Conservation (phyloP, 2,888 invertebrate genomes). For the Cantharis flavilabris region DNA sequence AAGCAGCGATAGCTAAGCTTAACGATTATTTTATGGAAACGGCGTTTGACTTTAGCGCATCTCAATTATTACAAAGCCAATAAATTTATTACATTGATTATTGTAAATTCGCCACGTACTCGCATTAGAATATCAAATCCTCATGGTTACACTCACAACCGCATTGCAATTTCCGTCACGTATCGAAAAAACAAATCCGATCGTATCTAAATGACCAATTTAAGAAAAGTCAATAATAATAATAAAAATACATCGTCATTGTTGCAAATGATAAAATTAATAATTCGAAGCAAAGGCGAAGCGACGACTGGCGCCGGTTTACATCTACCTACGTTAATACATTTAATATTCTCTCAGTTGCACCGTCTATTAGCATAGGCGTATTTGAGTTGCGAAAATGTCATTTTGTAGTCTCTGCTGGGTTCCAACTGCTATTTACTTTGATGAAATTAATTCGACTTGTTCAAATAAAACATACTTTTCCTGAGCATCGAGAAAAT, state of each 20-base stretch:
- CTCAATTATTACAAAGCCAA: background rate
- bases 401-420: conserved; percentile 23
- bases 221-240: background rate
- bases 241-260: background rate
- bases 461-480: conserved; percentile 21
- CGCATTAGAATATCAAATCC: background rate
- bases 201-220: background rate
- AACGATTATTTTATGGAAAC: background rate
- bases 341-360: conserved; percentile 30
- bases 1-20: background rate
- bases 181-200: background rate
- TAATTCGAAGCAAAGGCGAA: background rate
- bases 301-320: background rate
- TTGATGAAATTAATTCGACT: conserved; percentile 27
- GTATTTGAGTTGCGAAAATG: conserved; percentile 31
- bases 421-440: conserved; percentile 25
- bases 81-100: background rate
- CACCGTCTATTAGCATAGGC: conserved; percentile 26
- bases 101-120: background rate
- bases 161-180: background rate
- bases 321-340: conserved; percentile 24
- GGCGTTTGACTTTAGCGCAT: background rate
- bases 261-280: background rate
- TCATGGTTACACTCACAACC: background rate
- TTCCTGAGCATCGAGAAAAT: conserved; percentile 7